phyloP scores from a whole-genome alignment of 2,888 invertebrate species.

The Lysandra coridon region DNA sequence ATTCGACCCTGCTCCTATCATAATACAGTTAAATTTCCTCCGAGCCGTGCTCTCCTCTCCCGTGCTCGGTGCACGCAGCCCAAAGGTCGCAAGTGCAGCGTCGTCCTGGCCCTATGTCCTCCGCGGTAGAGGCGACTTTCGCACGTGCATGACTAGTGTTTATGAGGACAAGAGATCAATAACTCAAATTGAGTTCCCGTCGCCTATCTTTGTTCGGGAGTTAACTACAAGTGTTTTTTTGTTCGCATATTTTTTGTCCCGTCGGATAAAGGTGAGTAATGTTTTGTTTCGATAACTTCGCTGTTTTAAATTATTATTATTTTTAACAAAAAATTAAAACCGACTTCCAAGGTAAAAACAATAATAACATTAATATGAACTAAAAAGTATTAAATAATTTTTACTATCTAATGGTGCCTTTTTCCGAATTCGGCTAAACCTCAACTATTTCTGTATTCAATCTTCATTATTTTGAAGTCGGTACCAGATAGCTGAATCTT shows the following conservation, averaged over 20 bases:
- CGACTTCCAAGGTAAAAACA: too few species aligned
- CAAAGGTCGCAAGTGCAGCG: conserved; percentile 37
- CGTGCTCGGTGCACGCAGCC: conserved; percentile 7
- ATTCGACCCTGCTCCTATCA: conserved; percentile 44
- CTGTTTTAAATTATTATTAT: too few species aligned
- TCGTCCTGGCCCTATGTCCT: conserved; percentile 34
- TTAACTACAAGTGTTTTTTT: conserved; percentile 46
- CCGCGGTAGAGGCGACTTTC: conserved; percentile 40
- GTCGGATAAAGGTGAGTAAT: conserved; percentile 34
- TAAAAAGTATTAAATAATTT: too few species aligned
- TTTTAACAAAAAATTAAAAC: too few species aligned
- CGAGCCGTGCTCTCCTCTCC: conserved; percentile 32
- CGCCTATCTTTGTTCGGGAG: conserved; percentile 51
- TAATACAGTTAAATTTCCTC: conserved; percentile 44
- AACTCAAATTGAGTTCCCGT: conserved; percentile 60
- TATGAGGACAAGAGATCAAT: conserved; percentile 54
- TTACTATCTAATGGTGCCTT: too few species aligned
- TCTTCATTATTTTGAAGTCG: too few species aligned
- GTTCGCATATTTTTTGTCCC: conserved; percentile 36
- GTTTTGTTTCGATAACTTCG: conserved; percentile 22
- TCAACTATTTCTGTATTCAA: too few species aligned
- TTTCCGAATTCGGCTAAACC: too few species aligned
- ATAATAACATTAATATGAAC: too few species aligned
- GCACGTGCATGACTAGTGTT: conserved; percentile 39
- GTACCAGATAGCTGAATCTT: too few species aligned